Base-by-base conservation (phyloP, 2,797 vertebrate genomes). In the Coilia nasus region DNA sequence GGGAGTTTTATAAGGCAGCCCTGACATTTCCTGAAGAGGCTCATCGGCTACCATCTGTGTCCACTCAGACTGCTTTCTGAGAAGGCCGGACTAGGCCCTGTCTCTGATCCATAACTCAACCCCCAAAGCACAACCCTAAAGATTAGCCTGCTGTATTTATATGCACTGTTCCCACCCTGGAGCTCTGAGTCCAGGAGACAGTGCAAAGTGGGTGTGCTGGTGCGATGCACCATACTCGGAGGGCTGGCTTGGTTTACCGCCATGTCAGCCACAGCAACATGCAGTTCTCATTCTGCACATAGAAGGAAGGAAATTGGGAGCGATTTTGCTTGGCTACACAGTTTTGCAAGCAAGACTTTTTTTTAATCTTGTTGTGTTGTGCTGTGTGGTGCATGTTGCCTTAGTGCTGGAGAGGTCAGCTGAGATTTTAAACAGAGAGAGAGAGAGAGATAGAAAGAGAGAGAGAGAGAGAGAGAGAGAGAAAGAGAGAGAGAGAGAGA, bases 211-310 rank as follows among this genome's bases (percentile, higher is more conserved):
- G 23, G 62, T 28, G 10, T 25, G 23, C 11, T 28, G 71, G 17
- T 78, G 17, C 19, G 35, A 44, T 78, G 35, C 23, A 14, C 1
- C 25, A 14, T 14, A 3, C 62, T 71, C 10, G 10, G 28, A 35
- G 67, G 31, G 60, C 81, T n/a, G 41, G 54, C 35, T 28, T 87
- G 75, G 85, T 67, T 81, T 60, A 83, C 62, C 54, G 54, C 81
- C 64, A 83, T 82, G 81, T 86, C 82, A 87, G 86, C 17, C 71
- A 78, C 6, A 44, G 35, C 12, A 71, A 28, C 83, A 85, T 83
- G 62, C 82, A 67, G 81, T 57, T 75, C 59, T 9, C 3, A 54
- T 82, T n/a, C 60, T 81, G 28, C 59, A 81, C 25, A 71, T 15
- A 0, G 19, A 44, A 60, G 47, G 46, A 82, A 85, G 62, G 11